phyloP scores from a whole-genome alignment of 37 sponge, comb jelly and placozoan genomes.

The Spongilla lacustris region DNA sequence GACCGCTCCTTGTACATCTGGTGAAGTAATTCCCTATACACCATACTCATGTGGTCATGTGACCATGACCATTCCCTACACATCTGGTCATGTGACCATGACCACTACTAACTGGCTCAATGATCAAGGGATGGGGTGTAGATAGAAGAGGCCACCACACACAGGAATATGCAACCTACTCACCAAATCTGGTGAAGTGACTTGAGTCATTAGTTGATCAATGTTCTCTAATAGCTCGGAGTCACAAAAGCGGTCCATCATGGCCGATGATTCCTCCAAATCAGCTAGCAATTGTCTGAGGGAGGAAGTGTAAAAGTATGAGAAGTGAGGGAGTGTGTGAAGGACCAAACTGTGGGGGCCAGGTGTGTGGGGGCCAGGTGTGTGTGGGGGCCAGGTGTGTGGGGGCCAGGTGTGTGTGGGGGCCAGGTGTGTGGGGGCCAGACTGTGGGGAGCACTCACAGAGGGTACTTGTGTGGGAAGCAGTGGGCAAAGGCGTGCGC shows the following conservation, averaged over 20 bases:
- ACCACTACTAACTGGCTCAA: too few relatives aligned
- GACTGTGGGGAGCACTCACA: slow-evolving; percentile 39
- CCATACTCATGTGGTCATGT: too few relatives aligned
- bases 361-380: too few relatives aligned
- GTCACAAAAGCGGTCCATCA: slow-evolving; percentile 72
- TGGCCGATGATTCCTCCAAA: slow-evolving; percentile 41
- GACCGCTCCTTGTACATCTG: too few relatives aligned
- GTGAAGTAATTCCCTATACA: too few relatives aligned
- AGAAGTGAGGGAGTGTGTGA: neutral
- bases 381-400: neutral
- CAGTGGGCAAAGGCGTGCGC: slow-evolving; percentile 53
- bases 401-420: too few relatives aligned
- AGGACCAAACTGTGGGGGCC: too few relatives aligned
- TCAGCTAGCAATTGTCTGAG: slow-evolving; percentile 70
- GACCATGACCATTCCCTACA: too few relatives aligned
- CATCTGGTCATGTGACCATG: neutral
- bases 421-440: too few relatives aligned
- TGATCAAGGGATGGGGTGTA: too few relatives aligned
- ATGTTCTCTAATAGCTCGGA: slow-evolving; percentile 58
- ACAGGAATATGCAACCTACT: too few relatives aligned
- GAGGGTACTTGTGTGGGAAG: slow-evolving; percentile 71
- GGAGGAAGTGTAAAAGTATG: neutral
- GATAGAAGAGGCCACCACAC: too few relatives aligned
- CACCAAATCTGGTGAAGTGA: neutral
- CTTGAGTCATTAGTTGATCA: slow-evolving; percentile 46